Percentiles rank a stretch among this genome's conserved stretches.
These are phyloP conservation scores for Tetramorium alpestre DNA, from an alignment of 1,140 invertebrate species.

Conservation along the genomic window DNA sequence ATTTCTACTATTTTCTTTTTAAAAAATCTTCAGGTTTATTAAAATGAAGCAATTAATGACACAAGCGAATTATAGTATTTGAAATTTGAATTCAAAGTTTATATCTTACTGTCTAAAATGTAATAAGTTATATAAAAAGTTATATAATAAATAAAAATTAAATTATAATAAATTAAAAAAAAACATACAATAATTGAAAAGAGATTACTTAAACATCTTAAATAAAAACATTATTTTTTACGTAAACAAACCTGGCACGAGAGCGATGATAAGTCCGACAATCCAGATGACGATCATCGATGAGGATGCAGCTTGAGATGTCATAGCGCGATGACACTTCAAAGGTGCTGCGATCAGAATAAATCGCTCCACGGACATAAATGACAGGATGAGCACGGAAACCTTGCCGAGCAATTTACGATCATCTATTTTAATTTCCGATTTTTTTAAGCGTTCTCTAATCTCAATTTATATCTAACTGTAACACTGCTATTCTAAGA, in stretches of 20 bases:
- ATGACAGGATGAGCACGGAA: constrained; percentile 91
- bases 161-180: neutral
- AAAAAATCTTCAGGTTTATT: neutral
- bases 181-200: neutral
- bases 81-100: neutral
- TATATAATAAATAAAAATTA: neutral
- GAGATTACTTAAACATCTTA: neutral
- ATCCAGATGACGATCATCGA: constrained; percentile 89
- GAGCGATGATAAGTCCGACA: constrained; percentile 87
- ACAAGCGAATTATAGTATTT: neutral
- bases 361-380: constrained; percentile 92
- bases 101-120: neutral
- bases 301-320: constrained; percentile 85
- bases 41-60: neutral
- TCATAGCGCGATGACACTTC: constrained; percentile 87
- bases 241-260: constrained; percentile 87
- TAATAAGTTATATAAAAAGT: neutral
- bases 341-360: constrained; percentile 90
- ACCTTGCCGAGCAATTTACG: constrained; percentile 82
- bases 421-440: constrained; percentile 27
- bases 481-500: neutral
- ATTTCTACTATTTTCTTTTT: neutral
- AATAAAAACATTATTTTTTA: neutral
- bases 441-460: neutral
- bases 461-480: neutral